Base-by-base conservation (phyloP, 2,797 vertebrate species). In the Urocyon cinereoargenteus region DNA sequence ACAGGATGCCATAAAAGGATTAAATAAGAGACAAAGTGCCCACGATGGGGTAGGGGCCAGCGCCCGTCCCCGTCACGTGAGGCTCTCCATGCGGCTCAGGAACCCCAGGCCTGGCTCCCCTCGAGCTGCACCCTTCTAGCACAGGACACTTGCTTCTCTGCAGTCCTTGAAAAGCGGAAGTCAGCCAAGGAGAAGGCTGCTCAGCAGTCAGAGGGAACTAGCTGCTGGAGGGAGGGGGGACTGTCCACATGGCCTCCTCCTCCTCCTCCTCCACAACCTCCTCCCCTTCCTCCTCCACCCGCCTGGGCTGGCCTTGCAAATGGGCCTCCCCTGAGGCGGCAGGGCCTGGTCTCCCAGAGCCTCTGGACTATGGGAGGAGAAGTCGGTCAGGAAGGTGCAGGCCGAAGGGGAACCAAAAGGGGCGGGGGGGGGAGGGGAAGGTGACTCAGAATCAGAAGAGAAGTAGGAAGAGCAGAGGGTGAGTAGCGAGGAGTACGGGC, bases 401-500 rank as follows among this genome's bases (percentile, higher is more conserved):
- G 66, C 26, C 77, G n/a, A 81, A 70, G 49, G 49, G 90, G 87
- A 97, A 97, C 68, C 61, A 26, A 61, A 93, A 90, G 79, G 5
- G 40, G 4, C 24, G 18, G 40, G 49, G 45, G 82, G 13, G 49
- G 8, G 53, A 61, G 16, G 53, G 66, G 16, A 40, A 70, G 77
- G 51, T 94, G 96, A 96, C 84, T 98, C 97, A 97, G 81, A 96
- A 1, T n/a, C 55, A 59, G 55, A 93, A 81, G 61, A 95, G 94
- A 97, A 95, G 90, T 28, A 66, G 86, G 70, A 75, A 49, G 49
- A 59, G 45, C 57, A 51, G 82, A 79, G 22, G 77, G 51, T 12
- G 34, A 55, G 31, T 45, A 15, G 15, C 1, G 18, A 64, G 64
- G 6, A 45, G 40, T 34, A 13, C 4, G 1, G 68, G 85, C 72